These are phyloP conservation scores for Dolichoris vasculosae DNA, from an alignment of 1,140 invertebrate species.

Conservation along the genomic window DNA sequence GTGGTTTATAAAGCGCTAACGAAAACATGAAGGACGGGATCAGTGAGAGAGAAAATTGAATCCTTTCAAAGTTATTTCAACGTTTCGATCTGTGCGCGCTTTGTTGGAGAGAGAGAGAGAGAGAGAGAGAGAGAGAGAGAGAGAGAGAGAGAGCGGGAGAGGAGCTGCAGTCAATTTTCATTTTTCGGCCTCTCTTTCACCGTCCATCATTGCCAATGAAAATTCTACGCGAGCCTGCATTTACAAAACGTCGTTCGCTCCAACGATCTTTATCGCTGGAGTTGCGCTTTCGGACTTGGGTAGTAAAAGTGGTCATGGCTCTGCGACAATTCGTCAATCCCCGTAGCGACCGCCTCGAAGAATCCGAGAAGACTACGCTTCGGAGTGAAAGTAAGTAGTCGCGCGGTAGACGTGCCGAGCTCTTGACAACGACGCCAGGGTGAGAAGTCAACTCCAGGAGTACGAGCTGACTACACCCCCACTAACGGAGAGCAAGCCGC, in stretches of 20 bases:
- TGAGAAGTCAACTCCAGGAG: slow-evolving; percentile 9
- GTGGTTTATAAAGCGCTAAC: slow-evolving; percentile 48
- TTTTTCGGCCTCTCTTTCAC: neutral
- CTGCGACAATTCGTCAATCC: no score
- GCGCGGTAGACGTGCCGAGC: neutral
- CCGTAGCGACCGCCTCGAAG: no score
- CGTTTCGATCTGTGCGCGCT: slow-evolving; percentile 36
- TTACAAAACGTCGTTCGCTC: neutral
- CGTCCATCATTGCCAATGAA: neutral
- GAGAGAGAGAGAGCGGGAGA: neutral
- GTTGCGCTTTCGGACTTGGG: no score
- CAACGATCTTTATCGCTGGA: no score
- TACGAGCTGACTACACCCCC: neutral
- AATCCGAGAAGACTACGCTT: neutral
- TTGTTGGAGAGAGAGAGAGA: neutral
- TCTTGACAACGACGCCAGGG: slow-evolving; percentile 1
- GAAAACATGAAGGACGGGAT: slow-evolving; percentile 52
- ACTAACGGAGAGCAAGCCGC: neutral
- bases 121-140: neutral
- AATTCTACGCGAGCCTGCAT: neutral
- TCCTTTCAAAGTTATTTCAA: slow-evolving; percentile 53
- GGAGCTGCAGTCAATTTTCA: neutral
- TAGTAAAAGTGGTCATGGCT: no score
- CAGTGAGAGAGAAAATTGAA: slow-evolving; percentile 52
- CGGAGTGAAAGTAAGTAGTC: neutral